A percentile compares a stretch with the other conserved stretches of the same genome.
These are phyloP conservation scores for Tethea ocularis DNA, from an alignment of 2,888 invertebrate genomes.

Conservation along the genomic window DNA sequence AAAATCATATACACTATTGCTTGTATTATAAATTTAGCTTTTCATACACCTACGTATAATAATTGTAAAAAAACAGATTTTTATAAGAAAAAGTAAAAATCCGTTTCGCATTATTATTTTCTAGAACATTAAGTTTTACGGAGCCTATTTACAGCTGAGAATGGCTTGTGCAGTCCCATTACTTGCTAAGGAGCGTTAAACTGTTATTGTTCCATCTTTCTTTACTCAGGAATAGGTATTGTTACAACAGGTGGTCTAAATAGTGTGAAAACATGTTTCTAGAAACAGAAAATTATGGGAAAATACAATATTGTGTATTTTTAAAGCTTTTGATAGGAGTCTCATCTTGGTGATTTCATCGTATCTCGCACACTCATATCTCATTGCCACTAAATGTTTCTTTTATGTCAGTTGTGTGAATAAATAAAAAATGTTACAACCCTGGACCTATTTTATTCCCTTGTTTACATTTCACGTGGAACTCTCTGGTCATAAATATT, in stretches of 20 bases:
- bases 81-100: neutral
- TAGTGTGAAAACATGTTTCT: neutral
- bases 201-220: neutral
- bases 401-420: conserved; percentile 16
- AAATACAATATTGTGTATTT: conserved; percentile 16
- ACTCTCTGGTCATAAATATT: conserved; percentile 5
- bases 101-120: neutral
- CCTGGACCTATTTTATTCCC: conserved; percentile 15
- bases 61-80: too few relatives aligned
- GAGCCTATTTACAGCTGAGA: neutral
- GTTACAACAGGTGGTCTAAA: neutral
- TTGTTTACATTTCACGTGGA: conserved; percentile 9
- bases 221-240: neutral
- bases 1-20: too few relatives aligned
- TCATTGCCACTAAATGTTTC: conserved; percentile 11
- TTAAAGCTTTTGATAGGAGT: conserved; percentile 14
- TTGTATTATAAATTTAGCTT: too few relatives aligned
- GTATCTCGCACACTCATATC: conserved; percentile 10
- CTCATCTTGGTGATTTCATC: conserved; percentile 16
- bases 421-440: conserved; percentile 31
- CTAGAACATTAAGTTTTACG: neutral
- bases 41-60: too few relatives aligned
- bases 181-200: conserved; percentile 1
- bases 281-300: neutral
- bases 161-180: neutral